These are phyloP conservation scores for Pristionchus maxplancki DNA, from an alignment of 2,888 invertebrate genomes.

Conservation along the genomic window DNA sequence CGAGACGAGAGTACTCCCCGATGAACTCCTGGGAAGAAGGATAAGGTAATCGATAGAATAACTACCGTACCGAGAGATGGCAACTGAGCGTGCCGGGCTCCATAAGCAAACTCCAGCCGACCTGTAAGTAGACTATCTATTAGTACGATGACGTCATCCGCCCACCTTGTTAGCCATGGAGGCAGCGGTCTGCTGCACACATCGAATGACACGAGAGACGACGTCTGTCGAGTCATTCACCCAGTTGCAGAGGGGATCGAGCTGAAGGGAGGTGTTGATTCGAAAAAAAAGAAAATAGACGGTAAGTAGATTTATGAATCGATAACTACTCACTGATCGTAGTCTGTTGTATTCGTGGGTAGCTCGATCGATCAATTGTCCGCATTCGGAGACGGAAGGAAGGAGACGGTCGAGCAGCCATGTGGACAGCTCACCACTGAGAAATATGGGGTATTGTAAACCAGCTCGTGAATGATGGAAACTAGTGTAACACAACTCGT, in stretches of 20 bases:
- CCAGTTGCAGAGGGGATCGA: constrained; percentile 67
- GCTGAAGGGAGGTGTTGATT: background rate
- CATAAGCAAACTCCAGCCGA: constrained; percentile 71
- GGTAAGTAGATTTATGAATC: background rate
- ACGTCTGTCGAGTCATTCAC: constrained; percentile 59
- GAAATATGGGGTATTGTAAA: too few species aligned
- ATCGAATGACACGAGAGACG: constrained; percentile 59
- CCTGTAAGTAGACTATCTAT: constrained; percentile 46
- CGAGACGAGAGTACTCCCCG: constrained; percentile 70
- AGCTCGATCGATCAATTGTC: constrained; percentile 62
- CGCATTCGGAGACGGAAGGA: constrained; percentile 64
- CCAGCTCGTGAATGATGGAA: too few species aligned
- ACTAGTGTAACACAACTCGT: too few species aligned
- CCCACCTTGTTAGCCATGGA: constrained; percentile 56
- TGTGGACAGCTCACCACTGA: constrained; percentile 60
- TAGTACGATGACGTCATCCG: background rate
- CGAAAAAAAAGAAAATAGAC: too few species aligned
- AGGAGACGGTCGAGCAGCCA: constrained; percentile 67
- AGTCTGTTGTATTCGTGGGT: constrained; percentile 62
- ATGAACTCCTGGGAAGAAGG: constrained; percentile 63
- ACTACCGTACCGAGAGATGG: constrained; percentile 64
- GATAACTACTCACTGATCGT: constrained; percentile 56
- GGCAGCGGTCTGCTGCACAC: constrained; percentile 61
- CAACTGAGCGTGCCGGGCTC: constrained; percentile 73
- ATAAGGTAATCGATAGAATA: background rate